Evolutionary conservation across 2,113 vertebrate genomes (phyloP).

Genomic region (Addax nasomaculatus): DNA sequence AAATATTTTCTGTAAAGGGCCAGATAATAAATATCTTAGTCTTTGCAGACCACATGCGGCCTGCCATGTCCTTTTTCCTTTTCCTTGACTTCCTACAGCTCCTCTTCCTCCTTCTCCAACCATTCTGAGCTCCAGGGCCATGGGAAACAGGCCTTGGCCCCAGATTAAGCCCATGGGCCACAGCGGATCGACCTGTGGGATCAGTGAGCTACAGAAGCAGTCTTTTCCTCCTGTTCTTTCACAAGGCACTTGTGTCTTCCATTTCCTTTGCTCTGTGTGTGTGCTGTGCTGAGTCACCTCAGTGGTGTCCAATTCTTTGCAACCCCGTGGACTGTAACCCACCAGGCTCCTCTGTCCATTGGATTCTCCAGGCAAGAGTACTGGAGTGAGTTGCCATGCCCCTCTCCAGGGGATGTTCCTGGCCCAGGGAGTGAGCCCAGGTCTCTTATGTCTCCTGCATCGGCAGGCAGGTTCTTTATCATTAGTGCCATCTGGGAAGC

Average conservation of each 20-base stretch:
- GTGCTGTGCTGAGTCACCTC: neutral
- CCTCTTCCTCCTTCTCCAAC: neutral
- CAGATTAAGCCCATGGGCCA: neutral
- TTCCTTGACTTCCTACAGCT: neutral
- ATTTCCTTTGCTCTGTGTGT: neutral
- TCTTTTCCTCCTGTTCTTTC: neutral
- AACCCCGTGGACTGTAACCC: neutral
- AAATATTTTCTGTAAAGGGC: neutral
- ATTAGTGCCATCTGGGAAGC: neutral
- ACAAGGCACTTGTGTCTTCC: neutral
- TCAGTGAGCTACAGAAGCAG: neutral
- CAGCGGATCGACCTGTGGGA: neutral
- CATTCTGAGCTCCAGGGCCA: neutral
- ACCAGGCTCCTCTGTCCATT: neutral
- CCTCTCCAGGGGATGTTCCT: neutral
- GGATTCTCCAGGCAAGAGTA: neutral
- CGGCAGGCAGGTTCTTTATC: neutral
- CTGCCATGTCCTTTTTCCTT: neutral
- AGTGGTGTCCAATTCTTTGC: neutral
- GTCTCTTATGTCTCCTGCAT: neutral
- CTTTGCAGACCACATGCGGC: neutral
- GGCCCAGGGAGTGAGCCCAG: neutral
- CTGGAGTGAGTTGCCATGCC: neutral
- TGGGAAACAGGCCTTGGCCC: neutral
- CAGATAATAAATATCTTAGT: neutral